A percentile compares a stretch with the other conserved stretches of the same genome.
phyloP scores from a whole-genome alignment of 2,888 invertebrate genomes.

The Ischnura elegans region DNA sequence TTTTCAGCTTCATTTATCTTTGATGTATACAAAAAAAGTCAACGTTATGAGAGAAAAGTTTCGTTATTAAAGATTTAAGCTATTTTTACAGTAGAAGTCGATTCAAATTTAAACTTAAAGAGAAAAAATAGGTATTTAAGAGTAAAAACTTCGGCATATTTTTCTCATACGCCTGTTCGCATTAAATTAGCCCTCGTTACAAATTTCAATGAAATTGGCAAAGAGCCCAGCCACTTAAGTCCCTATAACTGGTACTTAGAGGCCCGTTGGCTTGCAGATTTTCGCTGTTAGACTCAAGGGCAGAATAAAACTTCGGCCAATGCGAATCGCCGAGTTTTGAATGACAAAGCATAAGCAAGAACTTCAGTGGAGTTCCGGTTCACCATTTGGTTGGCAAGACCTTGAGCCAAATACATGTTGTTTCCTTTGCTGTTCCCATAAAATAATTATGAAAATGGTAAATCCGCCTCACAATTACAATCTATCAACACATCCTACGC shows the following conservation, averaged over 20 bases:
- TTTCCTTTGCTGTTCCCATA: not conserved
- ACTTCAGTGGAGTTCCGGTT: not conserved
- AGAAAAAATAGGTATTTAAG: no score
- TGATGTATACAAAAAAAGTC: no score
- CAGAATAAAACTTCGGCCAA: not conserved
- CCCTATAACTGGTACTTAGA: not conserved
- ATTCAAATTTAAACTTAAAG: no score
- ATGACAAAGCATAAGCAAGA: not conserved
- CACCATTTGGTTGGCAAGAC: not conserved
- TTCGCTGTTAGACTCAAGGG: not conserved
- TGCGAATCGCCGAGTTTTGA: not conserved
- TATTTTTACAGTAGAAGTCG: no score
- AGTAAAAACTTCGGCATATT: not conserved
- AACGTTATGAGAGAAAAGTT: no score
- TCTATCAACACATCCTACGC: not conserved
- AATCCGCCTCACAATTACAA: not conserved
- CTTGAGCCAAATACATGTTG: not conserved
- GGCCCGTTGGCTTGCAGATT: no score
- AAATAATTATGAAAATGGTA: not conserved
- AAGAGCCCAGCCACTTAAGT: not conserved
- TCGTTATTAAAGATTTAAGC: no score
- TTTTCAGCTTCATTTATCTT: no score
- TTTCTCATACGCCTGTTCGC: not conserved
- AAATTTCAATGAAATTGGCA: not conserved
- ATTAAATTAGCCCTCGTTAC: not conserved